Base-by-base conservation (phyloP, 2,888 invertebrate genomes). In the Philonicus albiceps region DNA sequence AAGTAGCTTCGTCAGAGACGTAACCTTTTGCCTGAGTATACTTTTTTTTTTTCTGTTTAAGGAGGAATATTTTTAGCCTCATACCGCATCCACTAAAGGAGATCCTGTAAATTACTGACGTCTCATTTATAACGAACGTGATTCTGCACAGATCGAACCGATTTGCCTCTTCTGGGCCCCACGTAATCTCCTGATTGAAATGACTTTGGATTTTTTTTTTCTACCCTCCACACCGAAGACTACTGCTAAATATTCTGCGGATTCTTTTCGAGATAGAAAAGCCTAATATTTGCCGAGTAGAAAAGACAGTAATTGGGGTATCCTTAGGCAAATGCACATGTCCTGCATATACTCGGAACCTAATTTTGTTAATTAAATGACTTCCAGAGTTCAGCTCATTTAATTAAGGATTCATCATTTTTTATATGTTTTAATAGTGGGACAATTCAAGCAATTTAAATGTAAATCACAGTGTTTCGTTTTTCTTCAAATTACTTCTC, bases 61-160 rank as follows among this genome's bases (percentile, higher is more conserved):
- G 78, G 64, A 64, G 49, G 78, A 78, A 78, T 78, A 78, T 78
- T 78, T 76, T 30, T 30, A 22, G 13, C 22, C 19, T 27, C 64
- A 8, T 11, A 19, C 64, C 64, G 55, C 31, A 80, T 11, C 64
- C 64, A 64, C 64, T 27, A 53, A 55, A 83, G 34, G 81, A 34
- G 81, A 83, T 83, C 64, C 81, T 64, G 55, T 64, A 83, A 83
- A 83, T 83, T 83, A 83, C 81, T 83, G 81, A 83, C 64, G 22
- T 83, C 81, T 83, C 81, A 83, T 83, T 83, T 83, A 83, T 83
- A 83, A 83, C 81, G 81, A 83, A 83, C 81, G 81, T 83, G 81
- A 83, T 64, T 83, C 64, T 83, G 81, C 81, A 83, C 81, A 83
- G 81, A 83, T 83, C 81, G 81, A 64, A 83, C 55, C 81, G 81